Conservation (phyloP, 2,113 vertebrate species). For the Amblyornis subalaris region DNA sequence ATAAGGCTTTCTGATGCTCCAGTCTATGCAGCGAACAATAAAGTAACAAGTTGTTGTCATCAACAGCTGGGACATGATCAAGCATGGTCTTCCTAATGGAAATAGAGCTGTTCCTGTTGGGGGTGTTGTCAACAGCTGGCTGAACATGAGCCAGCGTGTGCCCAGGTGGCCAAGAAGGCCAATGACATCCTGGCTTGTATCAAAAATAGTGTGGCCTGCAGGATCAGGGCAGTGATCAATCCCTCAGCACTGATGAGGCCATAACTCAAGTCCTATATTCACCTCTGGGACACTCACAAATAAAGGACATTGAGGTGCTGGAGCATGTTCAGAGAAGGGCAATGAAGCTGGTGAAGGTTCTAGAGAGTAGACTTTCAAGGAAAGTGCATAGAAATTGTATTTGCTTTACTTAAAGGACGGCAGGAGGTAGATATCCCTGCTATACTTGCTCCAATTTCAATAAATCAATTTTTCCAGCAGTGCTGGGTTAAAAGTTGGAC, state of each 20-base stretch:
- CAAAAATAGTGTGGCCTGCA: background rate
- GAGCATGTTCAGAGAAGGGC: background rate
- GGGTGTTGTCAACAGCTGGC: background rate
- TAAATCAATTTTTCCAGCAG: background rate
- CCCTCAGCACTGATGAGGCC: background rate
- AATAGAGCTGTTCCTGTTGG: background rate
- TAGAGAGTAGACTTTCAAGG: background rate
- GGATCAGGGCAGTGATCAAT: background rate
- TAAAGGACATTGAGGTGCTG: background rate
- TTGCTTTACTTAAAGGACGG: background rate
- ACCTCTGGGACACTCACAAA: background rate
- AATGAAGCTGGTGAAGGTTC: background rate
- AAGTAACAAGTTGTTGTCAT: background rate
- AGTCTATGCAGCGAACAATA: background rate
- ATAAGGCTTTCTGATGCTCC: background rate
- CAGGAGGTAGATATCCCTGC: background rate
- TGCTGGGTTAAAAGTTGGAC: background rate
- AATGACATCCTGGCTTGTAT: background rate
- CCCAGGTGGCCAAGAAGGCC: background rate
- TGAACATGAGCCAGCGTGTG: background rate
- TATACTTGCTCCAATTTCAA: background rate
- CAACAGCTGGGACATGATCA: background rate
- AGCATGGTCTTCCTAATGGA: background rate
- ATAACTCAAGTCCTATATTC: accelerated
- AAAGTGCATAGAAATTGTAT: background rate